phyloP scores from a whole-genome alignment of 2,797 vertebrate species.

The Apogon talboti region DNA sequence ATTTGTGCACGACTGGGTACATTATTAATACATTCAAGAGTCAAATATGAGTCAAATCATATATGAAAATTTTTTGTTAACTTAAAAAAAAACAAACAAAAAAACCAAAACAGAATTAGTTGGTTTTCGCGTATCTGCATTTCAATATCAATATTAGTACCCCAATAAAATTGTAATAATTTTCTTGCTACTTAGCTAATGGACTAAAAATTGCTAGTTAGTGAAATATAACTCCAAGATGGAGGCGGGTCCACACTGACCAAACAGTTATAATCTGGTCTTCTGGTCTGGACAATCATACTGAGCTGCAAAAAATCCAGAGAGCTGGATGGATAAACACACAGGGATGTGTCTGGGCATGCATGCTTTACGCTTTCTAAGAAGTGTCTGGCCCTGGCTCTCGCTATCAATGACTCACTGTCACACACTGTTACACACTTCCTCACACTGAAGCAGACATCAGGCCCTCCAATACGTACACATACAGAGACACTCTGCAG shows the following conservation, averaged over 20 bases:
- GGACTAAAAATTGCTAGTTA: neutral
- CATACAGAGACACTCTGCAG: slow-evolving; percentile 55
- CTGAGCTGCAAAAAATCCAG: slow-evolving; percentile 53
- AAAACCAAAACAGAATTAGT: too few species aligned
- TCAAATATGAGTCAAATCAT: too few species aligned
- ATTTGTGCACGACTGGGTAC: too few species aligned
- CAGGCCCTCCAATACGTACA: slow-evolving; percentile 30
- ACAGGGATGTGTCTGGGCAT: slow-evolving; percentile 73
- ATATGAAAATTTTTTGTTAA: too few species aligned
- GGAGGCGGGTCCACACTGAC: slow-evolving; percentile 29
- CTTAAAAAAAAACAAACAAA: too few species aligned
- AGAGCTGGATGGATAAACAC: slow-evolving; percentile 65
- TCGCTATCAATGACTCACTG: slow-evolving; percentile 73
- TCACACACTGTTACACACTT: slow-evolving; percentile 69
- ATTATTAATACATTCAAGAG: too few species aligned
- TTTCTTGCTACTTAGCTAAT: slow-evolving; percentile 5
- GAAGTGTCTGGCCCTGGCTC: slow-evolving; percentile 70
- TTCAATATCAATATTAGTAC: too few species aligned
- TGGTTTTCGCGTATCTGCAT: too few species aligned
- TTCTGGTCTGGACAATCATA: slow-evolving; percentile 35
- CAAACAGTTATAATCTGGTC: slow-evolving; percentile 31
- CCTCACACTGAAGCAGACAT: slow-evolving; percentile 55
- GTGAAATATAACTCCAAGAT: slow-evolving; percentile 15
- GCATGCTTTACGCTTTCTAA: slow-evolving; percentile 76
- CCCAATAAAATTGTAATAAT: too few species aligned